These are phyloP conservation scores for Ornithoptera priamus DNA, from an alignment of 2,888 invertebrate genomes.

Conservation along the genomic window DNA sequence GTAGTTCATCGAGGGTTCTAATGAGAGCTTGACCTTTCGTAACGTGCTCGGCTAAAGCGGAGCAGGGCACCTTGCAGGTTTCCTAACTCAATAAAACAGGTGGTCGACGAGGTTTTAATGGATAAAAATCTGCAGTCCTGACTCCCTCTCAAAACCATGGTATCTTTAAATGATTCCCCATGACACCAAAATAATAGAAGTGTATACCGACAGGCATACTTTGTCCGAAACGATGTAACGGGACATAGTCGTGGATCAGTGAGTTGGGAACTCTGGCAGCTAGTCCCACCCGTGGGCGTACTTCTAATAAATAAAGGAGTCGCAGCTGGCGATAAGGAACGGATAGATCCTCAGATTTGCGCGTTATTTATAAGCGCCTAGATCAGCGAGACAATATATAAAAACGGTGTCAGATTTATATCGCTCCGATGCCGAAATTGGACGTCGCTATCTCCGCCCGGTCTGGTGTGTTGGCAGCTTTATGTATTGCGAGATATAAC, in stretches of 20 bases:
- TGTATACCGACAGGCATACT: too few relatives aligned
- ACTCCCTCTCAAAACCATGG: too few relatives aligned
- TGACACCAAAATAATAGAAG: background rate
- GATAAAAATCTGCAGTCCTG: too few relatives aligned
- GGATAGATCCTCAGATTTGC: slow-evolving; percentile 40
- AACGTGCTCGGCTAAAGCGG: too few relatives aligned
- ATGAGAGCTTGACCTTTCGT: too few relatives aligned
- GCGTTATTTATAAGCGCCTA: slow-evolving; percentile 41
- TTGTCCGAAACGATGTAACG: slow-evolving; percentile 8
- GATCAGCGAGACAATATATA: slow-evolving; percentile 41
- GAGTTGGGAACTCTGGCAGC: slow-evolving; percentile 9
- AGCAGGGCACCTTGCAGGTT: too few relatives aligned
- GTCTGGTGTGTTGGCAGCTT: slow-evolving; percentile 27
- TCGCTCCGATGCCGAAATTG: slow-evolving; percentile 39
- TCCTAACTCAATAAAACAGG: too few relatives aligned
- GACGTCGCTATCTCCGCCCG: slow-evolving; percentile 30
- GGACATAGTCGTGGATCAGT: background rate
- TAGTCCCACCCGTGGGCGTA: slow-evolving; percentile 21
- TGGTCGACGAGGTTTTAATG: too few relatives aligned
- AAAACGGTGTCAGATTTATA: slow-evolving; percentile 41
- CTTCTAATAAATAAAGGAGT: slow-evolving; percentile 27
- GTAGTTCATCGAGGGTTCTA: too few relatives aligned
- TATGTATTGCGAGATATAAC: slow-evolving; percentile 17
- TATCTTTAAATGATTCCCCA: too few relatives aligned
- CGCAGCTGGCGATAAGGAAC: slow-evolving; percentile 35